A percentile compares a stretch with the other conserved stretches of the same genome.
These are phyloP conservation scores for Gadus macrocephalus DNA, from an alignment of 2,113 vertebrate species.

Conservation along the genomic window DNA sequence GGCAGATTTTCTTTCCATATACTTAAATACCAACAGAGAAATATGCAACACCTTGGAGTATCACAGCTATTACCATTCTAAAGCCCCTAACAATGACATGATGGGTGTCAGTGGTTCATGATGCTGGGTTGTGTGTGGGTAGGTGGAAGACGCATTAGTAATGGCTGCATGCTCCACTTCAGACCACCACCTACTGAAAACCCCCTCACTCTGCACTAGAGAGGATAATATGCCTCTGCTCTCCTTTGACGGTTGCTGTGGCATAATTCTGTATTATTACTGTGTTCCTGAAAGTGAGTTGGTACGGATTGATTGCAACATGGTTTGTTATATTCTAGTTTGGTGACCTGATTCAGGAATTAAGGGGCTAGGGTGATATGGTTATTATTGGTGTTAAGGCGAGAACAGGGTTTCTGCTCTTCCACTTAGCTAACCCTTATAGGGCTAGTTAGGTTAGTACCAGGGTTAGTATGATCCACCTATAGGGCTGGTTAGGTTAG, in stretches of 20 bases:
- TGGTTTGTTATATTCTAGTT: too few relatives aligned
- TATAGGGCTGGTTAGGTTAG: too few relatives aligned
- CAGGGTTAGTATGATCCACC: too few relatives aligned
- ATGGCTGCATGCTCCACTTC: slow-evolving; percentile 8
- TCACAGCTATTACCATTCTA: slow-evolving; percentile 12
- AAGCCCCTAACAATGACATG: slow-evolving; percentile 7
- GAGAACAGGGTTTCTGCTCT: too few relatives aligned
- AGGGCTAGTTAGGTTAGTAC: too few relatives aligned
- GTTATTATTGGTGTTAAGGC: too few relatives aligned
- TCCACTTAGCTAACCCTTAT: too few relatives aligned
- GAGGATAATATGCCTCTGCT: slow-evolving; percentile 26
- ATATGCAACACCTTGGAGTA: slow-evolving; percentile 7
- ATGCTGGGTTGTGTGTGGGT: slow-evolving; percentile 7
- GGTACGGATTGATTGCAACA: too few relatives aligned
- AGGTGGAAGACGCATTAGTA: slow-evolving; percentile 22
- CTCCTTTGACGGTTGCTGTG: slow-evolving; percentile 21
- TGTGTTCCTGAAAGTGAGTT: not conserved
- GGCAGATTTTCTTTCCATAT: not conserved
- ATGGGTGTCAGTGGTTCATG: slow-evolving; percentile 8
- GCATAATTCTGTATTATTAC: slow-evolving; percentile 10
- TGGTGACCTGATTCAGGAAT: too few relatives aligned
- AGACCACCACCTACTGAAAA: slow-evolving; percentile 17
- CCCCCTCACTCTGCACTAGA: slow-evolving; percentile 17
- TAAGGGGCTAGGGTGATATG: too few relatives aligned
- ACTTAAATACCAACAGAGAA: too few relatives aligned